Evolutionary conservation across 2,113 vertebrate species (phyloP).

Genomic region (Piprites chloris): DNA sequence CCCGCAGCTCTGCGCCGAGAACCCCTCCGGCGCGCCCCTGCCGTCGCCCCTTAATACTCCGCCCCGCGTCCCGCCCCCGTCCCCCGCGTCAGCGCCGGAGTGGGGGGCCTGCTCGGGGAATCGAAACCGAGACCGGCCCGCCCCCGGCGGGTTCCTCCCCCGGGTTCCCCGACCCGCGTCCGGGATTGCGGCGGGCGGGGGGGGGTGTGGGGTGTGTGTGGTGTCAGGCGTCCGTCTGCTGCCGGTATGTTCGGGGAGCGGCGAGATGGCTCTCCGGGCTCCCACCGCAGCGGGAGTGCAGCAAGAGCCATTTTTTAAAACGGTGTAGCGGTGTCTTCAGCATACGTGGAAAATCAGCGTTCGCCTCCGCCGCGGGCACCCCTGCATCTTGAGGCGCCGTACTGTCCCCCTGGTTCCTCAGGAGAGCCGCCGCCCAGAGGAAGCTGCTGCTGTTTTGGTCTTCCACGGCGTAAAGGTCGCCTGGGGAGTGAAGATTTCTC

Average conservation of each 20-base stretch:
- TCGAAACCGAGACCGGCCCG: background rate
- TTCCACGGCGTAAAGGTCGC: background rate
- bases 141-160: accelerated
- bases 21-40: background rate
- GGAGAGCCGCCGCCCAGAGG: accelerated
- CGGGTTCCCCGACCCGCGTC: accelerated
- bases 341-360: accelerated
- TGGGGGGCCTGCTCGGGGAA: background rate
- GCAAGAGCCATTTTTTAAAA: background rate
- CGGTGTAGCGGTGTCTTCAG: background rate
- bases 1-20: background rate
- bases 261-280: background rate
- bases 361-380: background rate
- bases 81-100: background rate
- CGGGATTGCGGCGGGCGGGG: too few relatives aligned
- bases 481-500: background rate
- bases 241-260: accelerated
- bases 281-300: too few relatives aligned
- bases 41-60: background rate
- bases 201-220: too few relatives aligned
- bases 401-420: background rate
- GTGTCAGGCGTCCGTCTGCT: accelerated
- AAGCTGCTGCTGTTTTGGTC: background rate
- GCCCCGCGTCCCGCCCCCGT: background rate
- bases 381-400: background rate